Evolutionary conservation across 2,888 invertebrate genomes (phyloP), one percentile per base, ranked within the genome.

Genomic region (Drosophila austrosaltans): DNA sequence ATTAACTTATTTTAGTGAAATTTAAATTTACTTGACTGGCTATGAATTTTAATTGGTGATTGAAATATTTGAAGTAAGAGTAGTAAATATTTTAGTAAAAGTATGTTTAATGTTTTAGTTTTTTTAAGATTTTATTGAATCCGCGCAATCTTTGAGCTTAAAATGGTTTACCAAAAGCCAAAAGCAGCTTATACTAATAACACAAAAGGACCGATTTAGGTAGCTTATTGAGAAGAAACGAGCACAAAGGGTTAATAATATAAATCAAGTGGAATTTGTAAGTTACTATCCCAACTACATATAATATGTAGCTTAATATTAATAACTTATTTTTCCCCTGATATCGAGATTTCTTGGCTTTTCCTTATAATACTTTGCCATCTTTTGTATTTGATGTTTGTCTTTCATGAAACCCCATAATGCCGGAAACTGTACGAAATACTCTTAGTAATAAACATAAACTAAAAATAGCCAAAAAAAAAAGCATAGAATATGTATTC

Each of bases 381-480:
- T 48, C 48, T 22, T 22, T 48, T 48, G 48, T 48, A 22, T 48
- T 22, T 48, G 0, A 48, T 48, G 10, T 22, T 22, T 48, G 48
- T 22, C 22, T 25, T 25, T 48, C 48, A 48, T 48, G 25, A 12
- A 4, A 48, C 3, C 10, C 12, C 22, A 25, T 48, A 25, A 48
- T 48, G 48, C 10, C 48, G 25, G 25, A 48, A 48, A 25, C 48
- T 48, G 48, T 48, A 4, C 25, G 48, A 48, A 48, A 48, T 48
- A 25, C 48, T 48, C 48, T 48, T 48, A 25, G 48, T 10, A 25
- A 25, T 39, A 40, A 53, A 53, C 48, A 54, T 39, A 39, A 57
- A 39, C 63, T 65, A 65, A 40, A 74, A 74, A 75, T 70, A 74
- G 65, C 75, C 54, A 39, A 28, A 28, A 28, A 28, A 28, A 16